A percentile compares a stretch with the other conserved stretches of the same genome.
Evolutionary conservation across 2,888 invertebrate genomes (phyloP).

Genomic region (Andrena bicolor): DNA sequence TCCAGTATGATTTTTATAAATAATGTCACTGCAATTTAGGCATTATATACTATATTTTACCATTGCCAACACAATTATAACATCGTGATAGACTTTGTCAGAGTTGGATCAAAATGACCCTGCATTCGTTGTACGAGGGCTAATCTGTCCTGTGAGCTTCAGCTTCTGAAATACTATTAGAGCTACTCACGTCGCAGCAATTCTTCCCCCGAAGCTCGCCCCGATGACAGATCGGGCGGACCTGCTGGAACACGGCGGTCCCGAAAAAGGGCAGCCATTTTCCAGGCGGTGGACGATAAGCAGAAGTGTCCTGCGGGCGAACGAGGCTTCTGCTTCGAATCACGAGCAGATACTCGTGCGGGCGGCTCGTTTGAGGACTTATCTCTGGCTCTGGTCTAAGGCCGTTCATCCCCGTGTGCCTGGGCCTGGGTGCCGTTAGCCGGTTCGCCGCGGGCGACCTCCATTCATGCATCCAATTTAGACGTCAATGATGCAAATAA

Average conservation of each 20-base stretch:
- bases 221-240: conserved; percentile 44
- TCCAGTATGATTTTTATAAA: no score
- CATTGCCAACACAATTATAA: no score
- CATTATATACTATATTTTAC: no score
- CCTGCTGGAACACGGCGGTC: conserved; percentile 1
- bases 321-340: conserved; percentile 78
- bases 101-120: no score
- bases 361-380: conserved; percentile 81
- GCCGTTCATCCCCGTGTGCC: conserved; percentile 51
- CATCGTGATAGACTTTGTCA: no score
- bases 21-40: no score
- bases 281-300: conserved; percentile 51
- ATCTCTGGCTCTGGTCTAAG: conserved; percentile 75
- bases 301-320: conserved; percentile 64
- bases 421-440: conserved; percentile 64
- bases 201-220: neutral
- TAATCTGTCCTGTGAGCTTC: no score
- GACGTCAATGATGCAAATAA: conserved; percentile 76
- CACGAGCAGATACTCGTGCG: conserved; percentile 71
- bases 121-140: no score
- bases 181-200: neutral
- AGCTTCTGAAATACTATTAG: no score
- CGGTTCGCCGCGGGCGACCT: conserved; percentile 70
- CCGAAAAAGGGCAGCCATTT: conserved; percentile 36
- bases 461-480: conserved; percentile 77